Conservation (phyloP, 2,113 vertebrate species). For the Atherinomorus stipes region DNA sequence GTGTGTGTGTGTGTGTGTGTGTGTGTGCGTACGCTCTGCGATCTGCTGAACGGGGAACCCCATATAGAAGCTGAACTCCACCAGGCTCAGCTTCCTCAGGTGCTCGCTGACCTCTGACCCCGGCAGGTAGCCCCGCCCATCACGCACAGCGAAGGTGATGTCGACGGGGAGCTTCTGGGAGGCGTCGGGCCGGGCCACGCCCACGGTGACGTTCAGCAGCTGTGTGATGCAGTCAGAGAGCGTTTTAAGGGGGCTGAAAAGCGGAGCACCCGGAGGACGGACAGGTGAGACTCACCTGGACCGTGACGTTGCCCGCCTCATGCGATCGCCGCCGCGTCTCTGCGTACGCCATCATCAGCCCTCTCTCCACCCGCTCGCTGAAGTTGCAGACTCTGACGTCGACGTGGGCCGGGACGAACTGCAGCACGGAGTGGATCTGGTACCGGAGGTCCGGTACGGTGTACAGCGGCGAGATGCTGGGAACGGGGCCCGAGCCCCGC, state of each 20-base stretch:
- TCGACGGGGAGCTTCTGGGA: constrained; percentile 89
- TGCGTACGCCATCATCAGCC: constrained; percentile 86
- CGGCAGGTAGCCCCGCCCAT: constrained; percentile 82
- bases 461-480: constrained; percentile 84
- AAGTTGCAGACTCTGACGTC: constrained; percentile 94
- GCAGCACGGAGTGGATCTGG: constrained; percentile 93
- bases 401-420: constrained; percentile 91
- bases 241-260: background rate
- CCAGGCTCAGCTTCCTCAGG: constrained; percentile 90
- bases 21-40: constrained; percentile 89
- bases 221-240: background rate
- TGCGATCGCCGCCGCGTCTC: constrained; percentile 85
- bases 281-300: constrained; percentile 85
- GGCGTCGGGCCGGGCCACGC: constrained; percentile 17
- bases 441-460: constrained; percentile 86
- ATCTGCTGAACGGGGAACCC: constrained; percentile 93
- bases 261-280: background rate
- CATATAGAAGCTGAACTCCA: constrained; percentile 98
- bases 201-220: constrained; percentile 91
- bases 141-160: constrained; percentile 87
- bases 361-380: constrained; percentile 89
- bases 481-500: constrained; percentile 79
- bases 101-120: constrained; percentile 91
- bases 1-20: background rate
- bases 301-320: constrained; percentile 84